These are phyloP conservation scores for Drosophila bifasciata DNA, from an alignment of 1,140 invertebrate species.

Conservation along the genomic window DNA sequence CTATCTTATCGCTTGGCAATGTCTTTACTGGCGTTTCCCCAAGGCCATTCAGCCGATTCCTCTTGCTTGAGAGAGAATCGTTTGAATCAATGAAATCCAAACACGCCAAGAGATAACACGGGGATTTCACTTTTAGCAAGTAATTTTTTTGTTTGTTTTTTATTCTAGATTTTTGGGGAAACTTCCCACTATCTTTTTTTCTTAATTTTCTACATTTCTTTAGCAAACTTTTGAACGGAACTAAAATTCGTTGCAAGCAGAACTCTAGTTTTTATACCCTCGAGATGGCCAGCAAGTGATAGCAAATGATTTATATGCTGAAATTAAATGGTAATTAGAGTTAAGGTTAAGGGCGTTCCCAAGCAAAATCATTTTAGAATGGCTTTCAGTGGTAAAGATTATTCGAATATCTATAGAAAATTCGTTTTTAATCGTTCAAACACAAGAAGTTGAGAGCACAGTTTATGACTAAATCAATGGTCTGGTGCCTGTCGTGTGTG, in stretches of 20 bases:
- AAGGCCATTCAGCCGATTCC: constrained; percentile 12
- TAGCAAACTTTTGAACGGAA: too few species aligned
- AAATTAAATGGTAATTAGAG: too few species aligned
- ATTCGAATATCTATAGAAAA: too few species aligned
- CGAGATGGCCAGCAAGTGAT: too few species aligned
- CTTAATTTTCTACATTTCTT: constrained; percentile 1
- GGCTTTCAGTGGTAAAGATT: too few species aligned
- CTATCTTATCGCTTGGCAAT: background rate
- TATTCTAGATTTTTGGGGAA: constrained; percentile 1
- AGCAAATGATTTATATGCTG: too few species aligned
- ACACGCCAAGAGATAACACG: constrained; percentile 14
- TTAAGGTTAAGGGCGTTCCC: too few species aligned
- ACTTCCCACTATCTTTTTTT: constrained; percentile 6
- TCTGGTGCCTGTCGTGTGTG: background rate
- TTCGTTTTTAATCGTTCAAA: background rate
- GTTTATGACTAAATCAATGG: constrained; percentile 25
- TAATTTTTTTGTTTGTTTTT: too few species aligned
- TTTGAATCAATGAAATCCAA: constrained; percentile 30
- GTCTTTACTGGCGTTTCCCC: constrained; percentile 8
- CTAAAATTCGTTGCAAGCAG: too few species aligned
- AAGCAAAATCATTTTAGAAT: too few species aligned
- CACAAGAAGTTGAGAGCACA: background rate
- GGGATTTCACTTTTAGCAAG: constrained; percentile 9
- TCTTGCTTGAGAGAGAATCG: background rate
- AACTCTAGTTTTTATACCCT: too few species aligned